Evolutionary conservation across 2,888 invertebrate genomes (phyloP), one percentile per base, ranked within the genome.

Genomic region (Tetranychus piercei): DNA sequence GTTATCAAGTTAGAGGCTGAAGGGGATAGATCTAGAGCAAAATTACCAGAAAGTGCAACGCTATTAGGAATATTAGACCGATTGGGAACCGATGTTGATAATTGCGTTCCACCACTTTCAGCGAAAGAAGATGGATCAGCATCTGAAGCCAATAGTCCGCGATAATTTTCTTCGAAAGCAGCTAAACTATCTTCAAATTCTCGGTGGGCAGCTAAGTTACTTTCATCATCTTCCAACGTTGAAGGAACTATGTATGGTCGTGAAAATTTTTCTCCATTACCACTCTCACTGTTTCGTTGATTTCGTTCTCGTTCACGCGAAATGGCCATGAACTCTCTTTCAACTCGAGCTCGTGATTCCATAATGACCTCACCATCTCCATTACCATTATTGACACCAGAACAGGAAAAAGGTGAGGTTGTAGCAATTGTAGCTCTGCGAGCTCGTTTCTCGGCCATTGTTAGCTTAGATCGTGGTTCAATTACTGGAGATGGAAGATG

Each of bases 141-240:
- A 9, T 64, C 77, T 79, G 70, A 74, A 15, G 72, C 73, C 72
- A 78, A 78, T 73, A 71, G 66, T n/a, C 71, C 67, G 11, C 44
- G 22, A 34, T 44, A 74, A 45, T 67, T 67, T 74, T 74, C 74
- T 44, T 74, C 67, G 18, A 67, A 66, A 74, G 67, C 74, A 69
- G 69, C 73, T 15, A 75, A 69, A 44, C 65, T 74, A 44, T 75
- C 75, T 45, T 75, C 65, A 34, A 43, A 73, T 66, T 45, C 55
- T 73, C 44, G 73, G 15, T 20, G 55, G 5, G 20, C 18, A 20
- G 18, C 44, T 4, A 44, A 22, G 9, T 69, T 69, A 69, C 22
- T 69, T 20, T 69, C 69, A 22, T 69, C 22, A 8, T 71, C 71
- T 71, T 71, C n/a, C 71, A 34, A 15, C 6, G 55, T 55, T 15